Conservation (phyloP, 2,797 vertebrate species). For the Catamblyrhynchus diadema region DNA sequence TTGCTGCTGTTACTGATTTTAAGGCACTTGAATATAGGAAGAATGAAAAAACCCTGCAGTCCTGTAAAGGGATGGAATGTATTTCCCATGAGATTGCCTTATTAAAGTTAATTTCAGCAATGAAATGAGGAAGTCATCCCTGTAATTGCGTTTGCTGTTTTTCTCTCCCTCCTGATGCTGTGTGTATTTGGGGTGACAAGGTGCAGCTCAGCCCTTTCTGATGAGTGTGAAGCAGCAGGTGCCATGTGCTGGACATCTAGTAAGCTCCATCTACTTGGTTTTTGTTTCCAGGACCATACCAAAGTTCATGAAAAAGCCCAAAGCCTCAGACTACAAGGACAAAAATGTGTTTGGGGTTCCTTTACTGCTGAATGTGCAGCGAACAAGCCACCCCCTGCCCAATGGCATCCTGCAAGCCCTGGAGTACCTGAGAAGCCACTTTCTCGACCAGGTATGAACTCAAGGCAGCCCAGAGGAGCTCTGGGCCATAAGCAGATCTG, state of each 20-base stretch:
- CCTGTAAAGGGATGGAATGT: background rate
- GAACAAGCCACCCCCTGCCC: constrained; percentile 82
- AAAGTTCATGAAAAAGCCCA: constrained; percentile 79
- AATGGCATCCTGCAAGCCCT: constrained; percentile 84
- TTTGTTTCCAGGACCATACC: constrained; percentile 81
- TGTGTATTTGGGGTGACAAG: background rate
- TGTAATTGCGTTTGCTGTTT: background rate
- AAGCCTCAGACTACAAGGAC: constrained; percentile 78
- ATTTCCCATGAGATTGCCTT: background rate
- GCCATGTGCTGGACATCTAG: background rate
- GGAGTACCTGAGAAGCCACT: constrained; percentile 80
- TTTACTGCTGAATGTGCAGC: constrained; percentile 79
- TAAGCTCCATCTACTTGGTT: background rate
- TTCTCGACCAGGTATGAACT: constrained; percentile 84
- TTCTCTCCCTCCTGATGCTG: background rate
- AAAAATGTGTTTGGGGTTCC: constrained; percentile 86
- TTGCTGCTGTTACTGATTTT: background rate
- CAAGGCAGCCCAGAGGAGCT: background rate
- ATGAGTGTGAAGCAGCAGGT: background rate
- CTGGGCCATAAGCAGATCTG: background rate
- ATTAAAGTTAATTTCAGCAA: background rate
- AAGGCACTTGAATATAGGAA: background rate
- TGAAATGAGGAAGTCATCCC: background rate
- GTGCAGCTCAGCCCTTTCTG: background rate
- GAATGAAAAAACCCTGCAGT: background rate